A percentile compares a stretch with the other conserved stretches of the same genome.
phyloP scores from a whole-genome alignment of 1,140 invertebrate species.

The Campoletis sonorensis region DNA sequence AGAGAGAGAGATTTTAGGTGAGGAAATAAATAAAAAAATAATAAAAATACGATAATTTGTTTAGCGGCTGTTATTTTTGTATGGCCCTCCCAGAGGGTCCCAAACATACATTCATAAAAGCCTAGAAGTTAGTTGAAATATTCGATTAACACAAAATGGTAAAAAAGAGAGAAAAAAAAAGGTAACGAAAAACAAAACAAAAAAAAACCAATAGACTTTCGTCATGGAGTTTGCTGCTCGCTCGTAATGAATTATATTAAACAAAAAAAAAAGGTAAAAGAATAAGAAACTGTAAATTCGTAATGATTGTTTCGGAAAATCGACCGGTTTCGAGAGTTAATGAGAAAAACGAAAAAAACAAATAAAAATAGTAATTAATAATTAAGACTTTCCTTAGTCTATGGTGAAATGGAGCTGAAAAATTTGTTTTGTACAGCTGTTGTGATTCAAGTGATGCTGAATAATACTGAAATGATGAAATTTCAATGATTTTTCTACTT shows the following conservation, averaged over 20 bases:
- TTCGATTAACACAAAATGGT: slow-evolving; percentile 25
- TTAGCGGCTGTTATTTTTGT: slow-evolving; percentile 73
- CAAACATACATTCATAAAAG: slow-evolving; percentile 49
- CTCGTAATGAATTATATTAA: too few species aligned
- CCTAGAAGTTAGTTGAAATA: slow-evolving; percentile 56
- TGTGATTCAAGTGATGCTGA: slow-evolving; percentile 67
- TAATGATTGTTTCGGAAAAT: too few species aligned
- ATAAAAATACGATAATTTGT: slow-evolving; percentile 59
- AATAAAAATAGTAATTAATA: slow-evolving; percentile 18
- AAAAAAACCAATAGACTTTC: slow-evolving; percentile 48
- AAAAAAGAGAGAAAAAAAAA: slow-evolving; percentile 55
- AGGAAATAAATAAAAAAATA: slow-evolving; percentile 43
- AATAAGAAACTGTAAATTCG: too few species aligned
- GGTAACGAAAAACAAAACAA: too few species aligned
- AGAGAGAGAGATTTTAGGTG: too few species aligned
- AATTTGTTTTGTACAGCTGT: slow-evolving; percentile 70
- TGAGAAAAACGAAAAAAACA: slow-evolving; percentile 53
- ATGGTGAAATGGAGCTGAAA: slow-evolving; percentile 20
- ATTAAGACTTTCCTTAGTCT: too few species aligned
- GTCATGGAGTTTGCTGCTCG: too few species aligned
- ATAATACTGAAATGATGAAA: slow-evolving; percentile 62
- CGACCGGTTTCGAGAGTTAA: too few species aligned
- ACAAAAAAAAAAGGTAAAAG: too few species aligned
- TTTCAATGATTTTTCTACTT: slow-evolving; percentile 55
- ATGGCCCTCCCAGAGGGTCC: slow-evolving; percentile 64